phyloP scores from a whole-genome alignment of 2,888 invertebrate genomes.

The Amiota communis region DNA sequence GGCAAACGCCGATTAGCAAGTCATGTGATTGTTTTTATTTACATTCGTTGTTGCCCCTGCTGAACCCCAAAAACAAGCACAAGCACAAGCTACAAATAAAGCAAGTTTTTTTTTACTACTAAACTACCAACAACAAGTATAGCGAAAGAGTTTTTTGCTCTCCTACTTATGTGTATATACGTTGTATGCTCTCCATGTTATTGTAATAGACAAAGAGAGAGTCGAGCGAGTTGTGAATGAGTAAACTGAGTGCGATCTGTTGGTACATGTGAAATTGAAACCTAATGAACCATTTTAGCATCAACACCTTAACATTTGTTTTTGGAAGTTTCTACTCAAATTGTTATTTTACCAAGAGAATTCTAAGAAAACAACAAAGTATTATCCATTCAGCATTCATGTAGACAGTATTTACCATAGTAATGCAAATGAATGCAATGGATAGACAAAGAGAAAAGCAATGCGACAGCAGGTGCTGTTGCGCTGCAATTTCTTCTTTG shows the following conservation, averaged over 20 bases:
- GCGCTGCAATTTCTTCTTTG: too few relatives aligned
- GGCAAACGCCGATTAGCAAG: constrained; percentile 70
- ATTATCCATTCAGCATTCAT: too few relatives aligned
- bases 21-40: constrained; percentile 72
- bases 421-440: neutral
- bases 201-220: neutral
- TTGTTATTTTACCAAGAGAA: too few relatives aligned
- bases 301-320: neutral
- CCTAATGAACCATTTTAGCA: neutral
- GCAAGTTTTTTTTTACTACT: constrained; percentile 28
- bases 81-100: constrained; percentile 37
- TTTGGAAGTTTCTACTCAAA: too few relatives aligned
- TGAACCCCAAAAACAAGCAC: constrained; percentile 29
- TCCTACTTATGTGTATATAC: neutral
- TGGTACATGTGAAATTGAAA: neutral
- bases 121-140: constrained; percentile 21
- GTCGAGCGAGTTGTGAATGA: neutral
- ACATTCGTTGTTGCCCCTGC: constrained; percentile 58
- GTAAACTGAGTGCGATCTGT: neutral
- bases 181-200: neutral
- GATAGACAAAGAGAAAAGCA: neutral
- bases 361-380: too few relatives aligned
- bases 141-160: neutral
- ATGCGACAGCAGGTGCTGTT: neutral
- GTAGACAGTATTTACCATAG: neutral